Evolutionary conservation across 2,888 invertebrate genomes (phyloP), one percentile per base, ranked within the genome.

Genomic region (Meloe dianella): DNA sequence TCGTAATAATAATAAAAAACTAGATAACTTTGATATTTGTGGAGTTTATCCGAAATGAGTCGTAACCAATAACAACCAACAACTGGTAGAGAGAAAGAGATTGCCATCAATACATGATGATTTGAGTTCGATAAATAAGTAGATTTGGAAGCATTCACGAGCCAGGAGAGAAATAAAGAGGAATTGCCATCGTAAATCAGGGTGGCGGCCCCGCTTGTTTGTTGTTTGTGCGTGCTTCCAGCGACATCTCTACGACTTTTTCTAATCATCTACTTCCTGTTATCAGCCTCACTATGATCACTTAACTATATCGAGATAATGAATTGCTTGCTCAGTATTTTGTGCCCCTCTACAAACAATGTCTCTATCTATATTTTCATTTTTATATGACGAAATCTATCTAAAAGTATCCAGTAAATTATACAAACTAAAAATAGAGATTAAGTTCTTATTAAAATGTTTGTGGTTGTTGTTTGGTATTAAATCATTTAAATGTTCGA

Each of bases 111-210:
- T 67, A 67, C 63, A 35, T 62, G 68, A 76, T 74, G 79, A 79
- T 80, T 76, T 76, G 71, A 77, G 77, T 77, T 80, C 80, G 80
- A 82, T 82, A 82, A 82, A 81, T 81, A 80, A 81, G 78, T 79
- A 77, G 76, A 81, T 79, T 75, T 78, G 79, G 74, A 74, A 69
- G 67, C 65, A 67, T 72, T 71, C 71, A 73, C 73, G 80, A 80
- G 80, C 79, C 79, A 77, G 79, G 82, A 83, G 83, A 83, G 83
- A 83, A 83, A 84, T 84, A 84, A 84, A 84, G 83, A 84, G 79
- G 82, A 83, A 84, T 84, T 84, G 83, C 79, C 77, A 77, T 81
- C 80, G 84, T 84, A 84, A 84, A 84, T 84, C 84, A 84, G 81
- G 77, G 73, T 69, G 74, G 74, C 76, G 74, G 73, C 74, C 74